phyloP scores from a whole-genome alignment of 2,888 invertebrate genomes.

The Zeuzera pyrina region DNA sequence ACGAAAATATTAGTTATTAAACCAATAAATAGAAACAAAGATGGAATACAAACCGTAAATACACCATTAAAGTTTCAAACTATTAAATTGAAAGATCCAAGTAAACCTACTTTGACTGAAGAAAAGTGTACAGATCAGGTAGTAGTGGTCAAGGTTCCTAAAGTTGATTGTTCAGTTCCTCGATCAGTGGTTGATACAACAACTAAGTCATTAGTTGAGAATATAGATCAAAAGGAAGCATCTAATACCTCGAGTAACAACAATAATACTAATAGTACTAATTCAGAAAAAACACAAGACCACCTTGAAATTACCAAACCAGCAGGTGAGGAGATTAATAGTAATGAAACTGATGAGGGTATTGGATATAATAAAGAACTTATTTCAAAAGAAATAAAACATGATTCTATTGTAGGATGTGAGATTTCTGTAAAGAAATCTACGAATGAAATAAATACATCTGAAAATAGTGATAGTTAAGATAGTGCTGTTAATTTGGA shows the following conservation, averaged over 20 bases:
- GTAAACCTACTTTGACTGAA: conserved; percentile 30
- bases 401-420: too few species aligned
- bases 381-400: too few species aligned
- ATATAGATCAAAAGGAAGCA: neutral
- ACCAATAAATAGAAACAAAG: conserved; percentile 53
- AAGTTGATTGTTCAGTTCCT: conserved; percentile 38
- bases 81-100: conserved; percentile 81
- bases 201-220: conserved; percentile 4
- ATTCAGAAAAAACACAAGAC: conserved; percentile 6
- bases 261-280: conserved; percentile 11
- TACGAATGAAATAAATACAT: too few species aligned
- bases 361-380: too few species aligned
- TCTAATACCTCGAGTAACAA: conserved; percentile 1
- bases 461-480: too few species aligned
- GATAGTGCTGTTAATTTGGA: too few species aligned
- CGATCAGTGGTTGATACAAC: conserved; percentile 21
- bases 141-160: conserved; percentile 55
- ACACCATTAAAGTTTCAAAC: conserved; percentile 55
- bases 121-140: conserved; percentile 47
- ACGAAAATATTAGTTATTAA: conserved; percentile 64
- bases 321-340: too few species aligned
- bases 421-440: too few species aligned
- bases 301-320: too few species aligned
- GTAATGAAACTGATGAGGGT: too few species aligned
- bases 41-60: conserved; percentile 32